Conservation (phyloP, 2,888 invertebrate species). For the Temnothorax rugatulus region DNA sequence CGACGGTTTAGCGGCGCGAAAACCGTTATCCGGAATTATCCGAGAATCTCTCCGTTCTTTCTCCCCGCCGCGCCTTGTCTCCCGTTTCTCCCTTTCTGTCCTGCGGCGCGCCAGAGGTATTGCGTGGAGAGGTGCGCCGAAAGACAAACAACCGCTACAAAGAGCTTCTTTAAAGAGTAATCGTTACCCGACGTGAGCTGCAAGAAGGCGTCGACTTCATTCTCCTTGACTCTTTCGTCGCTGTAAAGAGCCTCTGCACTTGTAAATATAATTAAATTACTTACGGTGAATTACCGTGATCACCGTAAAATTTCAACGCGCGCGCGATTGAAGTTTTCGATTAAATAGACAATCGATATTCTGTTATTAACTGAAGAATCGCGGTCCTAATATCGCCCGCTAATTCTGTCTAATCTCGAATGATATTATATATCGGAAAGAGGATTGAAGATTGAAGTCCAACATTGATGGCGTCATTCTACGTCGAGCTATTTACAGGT, state of each 20-base stretch:
- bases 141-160: conserved; percentile 59
- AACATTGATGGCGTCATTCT: conserved; percentile 41
- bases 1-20: conserved; percentile 67
- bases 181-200: conserved; percentile 54
- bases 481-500: conserved; percentile 36
- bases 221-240: neutral
- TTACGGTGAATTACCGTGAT: neutral
- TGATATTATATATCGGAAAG: conserved; percentile 21
- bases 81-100: conserved; percentile 29
- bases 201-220: conserved; percentile 7
- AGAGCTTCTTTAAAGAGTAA: conserved; percentile 60
- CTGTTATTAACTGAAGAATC: conserved; percentile 17
- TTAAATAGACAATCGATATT: neutral
- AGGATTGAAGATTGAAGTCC: conserved; percentile 45
- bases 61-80: conserved; percentile 36
- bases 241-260: neutral
- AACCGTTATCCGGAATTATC: conserved; percentile 73
- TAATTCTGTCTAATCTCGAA: conserved; percentile 12
- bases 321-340: neutral
- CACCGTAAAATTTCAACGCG: neutral
- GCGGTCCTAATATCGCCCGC: neutral
- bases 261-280: conserved; percentile 35
- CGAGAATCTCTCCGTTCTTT: conserved; percentile 62
- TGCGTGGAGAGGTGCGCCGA: conserved; percentile 48
- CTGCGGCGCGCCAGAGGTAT: conserved; percentile 28